These are phyloP conservation scores for Xenopus tropicalis DNA, from an alignment of 2,113 vertebrate genomes.

Conservation along the genomic window DNA sequence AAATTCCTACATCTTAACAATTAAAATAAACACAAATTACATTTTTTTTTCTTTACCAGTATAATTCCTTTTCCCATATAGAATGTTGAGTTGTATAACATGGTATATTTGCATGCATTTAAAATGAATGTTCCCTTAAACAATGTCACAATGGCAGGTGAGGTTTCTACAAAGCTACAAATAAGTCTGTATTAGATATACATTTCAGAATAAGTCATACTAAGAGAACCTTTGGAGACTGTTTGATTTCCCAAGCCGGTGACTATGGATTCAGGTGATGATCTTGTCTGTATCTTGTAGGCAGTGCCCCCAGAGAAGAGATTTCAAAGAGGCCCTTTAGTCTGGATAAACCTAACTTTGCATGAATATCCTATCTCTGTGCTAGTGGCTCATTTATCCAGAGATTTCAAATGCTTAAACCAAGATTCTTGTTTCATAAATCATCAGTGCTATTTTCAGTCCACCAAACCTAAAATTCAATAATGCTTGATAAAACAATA, in stretches of 20 bases:
- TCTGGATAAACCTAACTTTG: slow-evolving; percentile 13
- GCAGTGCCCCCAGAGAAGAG: slow-evolving; percentile 10
- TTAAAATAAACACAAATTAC: no score
- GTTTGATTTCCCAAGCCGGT: slow-evolving; percentile 31
- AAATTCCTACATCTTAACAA: no score
- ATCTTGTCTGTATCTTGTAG: slow-evolving; percentile 16
- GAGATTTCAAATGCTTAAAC: slow-evolving; percentile 43
- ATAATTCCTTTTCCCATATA: no score
- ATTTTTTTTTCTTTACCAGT: no score
- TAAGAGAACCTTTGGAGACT: slow-evolving; percentile 23
- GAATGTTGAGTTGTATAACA: no score
- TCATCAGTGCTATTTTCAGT: slow-evolving; percentile 44
- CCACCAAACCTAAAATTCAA: slow-evolving; percentile 42
- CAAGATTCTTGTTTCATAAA: slow-evolving; percentile 35
- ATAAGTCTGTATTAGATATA: background rate
- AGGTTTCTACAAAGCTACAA: background rate
- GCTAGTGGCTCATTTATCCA: slow-evolving; percentile 36
- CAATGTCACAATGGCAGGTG: background rate
- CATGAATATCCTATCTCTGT: slow-evolving; percentile 22
- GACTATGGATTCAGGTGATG: slow-evolving; percentile 19
- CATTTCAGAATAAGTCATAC: background rate
- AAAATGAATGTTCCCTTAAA: no score
- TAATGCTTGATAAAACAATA: slow-evolving; percentile 40
- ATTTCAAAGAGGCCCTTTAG: slow-evolving; percentile 22
- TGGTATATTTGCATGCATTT: no score